Evolutionary conservation across 2,888 invertebrate genomes (phyloP).

Genomic region (Lepidochitona cinerea): DNA sequence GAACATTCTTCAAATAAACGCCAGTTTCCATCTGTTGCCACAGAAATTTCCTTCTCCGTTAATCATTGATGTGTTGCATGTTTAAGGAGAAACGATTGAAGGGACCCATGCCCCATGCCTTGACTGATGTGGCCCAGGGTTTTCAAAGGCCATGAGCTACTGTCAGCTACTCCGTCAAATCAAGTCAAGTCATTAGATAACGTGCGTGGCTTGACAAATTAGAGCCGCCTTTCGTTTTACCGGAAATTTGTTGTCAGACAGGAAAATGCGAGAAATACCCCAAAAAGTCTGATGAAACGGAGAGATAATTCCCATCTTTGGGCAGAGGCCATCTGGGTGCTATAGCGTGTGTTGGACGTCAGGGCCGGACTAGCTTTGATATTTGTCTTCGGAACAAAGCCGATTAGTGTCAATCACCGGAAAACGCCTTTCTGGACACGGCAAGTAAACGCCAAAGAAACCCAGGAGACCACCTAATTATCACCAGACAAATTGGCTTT

Average conservation of each 20-base stretch:
- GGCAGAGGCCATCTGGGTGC: neutral
- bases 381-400: neutral
- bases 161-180: neutral
- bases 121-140: no score
- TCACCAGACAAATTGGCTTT: neutral
- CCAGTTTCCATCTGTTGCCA: no score
- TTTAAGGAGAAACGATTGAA: no score
- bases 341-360: neutral
- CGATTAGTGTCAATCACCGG: neutral
- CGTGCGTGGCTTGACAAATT: neutral
- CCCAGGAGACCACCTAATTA: no score
- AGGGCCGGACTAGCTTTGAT: neutral
- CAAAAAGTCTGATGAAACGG: neutral
- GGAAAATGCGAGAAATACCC: neutral
- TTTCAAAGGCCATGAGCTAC: neutral
- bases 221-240: neutral
- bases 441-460: no score
- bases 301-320: neutral
- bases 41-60: no score
- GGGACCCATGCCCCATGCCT: no score
- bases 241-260: neutral
- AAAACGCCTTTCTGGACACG: no score
- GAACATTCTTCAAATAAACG: no score
- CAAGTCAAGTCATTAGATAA: neutral
- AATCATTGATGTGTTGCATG: no score